Evolutionary conservation across 2,113 vertebrate genomes (phyloP).

Genomic region (Chamaea fasciata): DNA sequence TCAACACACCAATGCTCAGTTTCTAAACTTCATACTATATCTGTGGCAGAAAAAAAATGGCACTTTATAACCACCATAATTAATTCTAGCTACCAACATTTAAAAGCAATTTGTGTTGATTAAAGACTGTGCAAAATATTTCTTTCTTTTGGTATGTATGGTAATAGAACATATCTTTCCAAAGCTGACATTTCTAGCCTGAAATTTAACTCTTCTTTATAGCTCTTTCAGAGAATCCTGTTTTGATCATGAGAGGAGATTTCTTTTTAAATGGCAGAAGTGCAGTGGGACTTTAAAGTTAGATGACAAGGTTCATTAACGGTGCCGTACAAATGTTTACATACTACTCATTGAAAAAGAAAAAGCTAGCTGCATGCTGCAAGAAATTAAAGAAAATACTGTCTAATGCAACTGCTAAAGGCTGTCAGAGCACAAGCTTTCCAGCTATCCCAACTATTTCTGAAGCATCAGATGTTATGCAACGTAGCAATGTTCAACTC

Average conservation of each 20-base stretch:
- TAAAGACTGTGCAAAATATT: background rate
- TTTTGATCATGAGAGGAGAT: background rate
- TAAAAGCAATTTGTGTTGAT: background rate
- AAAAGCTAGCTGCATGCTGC: background rate
- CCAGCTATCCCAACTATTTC: background rate
- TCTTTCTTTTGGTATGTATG: background rate
- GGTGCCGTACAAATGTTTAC: background rate
- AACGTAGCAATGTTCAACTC: background rate
- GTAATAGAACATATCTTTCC: background rate
- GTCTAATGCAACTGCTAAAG: background rate
- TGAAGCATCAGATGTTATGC: background rate
- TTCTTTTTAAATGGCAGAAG: background rate
- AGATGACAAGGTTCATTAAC: background rate
- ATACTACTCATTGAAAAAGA: background rate
- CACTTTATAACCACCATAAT: background rate
- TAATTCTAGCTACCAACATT: constrained; percentile 4
- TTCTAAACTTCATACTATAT: background rate
- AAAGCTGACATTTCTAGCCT: background rate
- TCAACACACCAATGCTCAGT: background rate
- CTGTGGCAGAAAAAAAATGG: background rate
- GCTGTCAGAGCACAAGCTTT: background rate
- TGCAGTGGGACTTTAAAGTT: background rate
- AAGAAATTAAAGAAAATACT: background rate
- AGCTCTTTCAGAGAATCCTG: background rate
- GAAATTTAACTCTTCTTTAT: background rate